phyloP scores from a whole-genome alignment of 2,888 invertebrate species.

The Metalampra italica region DNA sequence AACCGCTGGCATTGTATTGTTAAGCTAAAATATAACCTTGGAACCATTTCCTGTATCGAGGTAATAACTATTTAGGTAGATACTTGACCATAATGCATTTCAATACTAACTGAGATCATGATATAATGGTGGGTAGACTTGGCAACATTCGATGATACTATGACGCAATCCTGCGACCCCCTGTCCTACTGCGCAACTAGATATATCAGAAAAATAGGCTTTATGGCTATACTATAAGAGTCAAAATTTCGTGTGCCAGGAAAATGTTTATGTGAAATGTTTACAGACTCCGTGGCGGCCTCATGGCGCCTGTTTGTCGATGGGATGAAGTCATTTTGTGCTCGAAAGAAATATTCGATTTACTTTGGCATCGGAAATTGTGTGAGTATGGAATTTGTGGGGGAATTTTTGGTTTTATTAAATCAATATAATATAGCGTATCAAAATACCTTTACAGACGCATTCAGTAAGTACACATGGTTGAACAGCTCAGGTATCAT shows the following conservation, averaged over 20 bases:
- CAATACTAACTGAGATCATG: conserved; percentile 18
- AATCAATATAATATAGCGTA: too few species aligned
- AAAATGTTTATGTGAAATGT: conserved; percentile 22
- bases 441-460: too few species aligned
- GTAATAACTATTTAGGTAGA: conserved; percentile 26
- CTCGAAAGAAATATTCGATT: background rate
- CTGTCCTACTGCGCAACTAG: background rate
- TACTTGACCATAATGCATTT: background rate
- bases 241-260: background rate
- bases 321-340: conserved; percentile 12
- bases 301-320: conserved; percentile 30
- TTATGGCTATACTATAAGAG: conserved; percentile 10
- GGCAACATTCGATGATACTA: conserved; percentile 33
- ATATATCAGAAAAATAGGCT: too few species aligned
- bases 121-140: conserved; percentile 35
- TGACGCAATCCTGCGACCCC: conserved; percentile 45
- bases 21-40: conserved; percentile 37
- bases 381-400: background rate
- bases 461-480: too few species aligned
- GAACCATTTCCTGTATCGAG: conserved; percentile 30
- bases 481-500: too few species aligned
- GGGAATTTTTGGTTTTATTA: conserved; percentile 22
- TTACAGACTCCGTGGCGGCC: conserved; percentile 43
- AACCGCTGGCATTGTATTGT: conserved; percentile 16
- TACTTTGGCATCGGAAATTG: background rate